phyloP scores from a whole-genome alignment of 2,888 invertebrate species.

The Parochlus steinenii region DNA sequence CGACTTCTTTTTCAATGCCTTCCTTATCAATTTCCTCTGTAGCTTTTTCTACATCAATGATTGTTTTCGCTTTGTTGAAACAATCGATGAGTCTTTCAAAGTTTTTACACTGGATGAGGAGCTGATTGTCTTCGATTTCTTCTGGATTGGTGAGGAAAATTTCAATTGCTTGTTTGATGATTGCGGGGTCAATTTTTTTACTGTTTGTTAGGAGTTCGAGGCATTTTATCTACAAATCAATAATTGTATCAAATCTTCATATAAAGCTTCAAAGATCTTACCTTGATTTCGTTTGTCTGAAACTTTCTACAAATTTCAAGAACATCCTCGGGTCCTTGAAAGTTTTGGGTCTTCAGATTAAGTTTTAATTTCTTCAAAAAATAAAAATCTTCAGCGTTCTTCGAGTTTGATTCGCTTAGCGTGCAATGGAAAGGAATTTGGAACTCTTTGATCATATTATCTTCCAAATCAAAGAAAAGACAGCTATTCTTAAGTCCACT shows the following conservation, averaged over 20 bases:
- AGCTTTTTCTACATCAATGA: conserved; percentile 12
- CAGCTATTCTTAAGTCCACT: conserved; percentile 40
- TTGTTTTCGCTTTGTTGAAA: not conserved
- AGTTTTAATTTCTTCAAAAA: conserved; percentile 59
- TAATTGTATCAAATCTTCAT: too few relatives aligned
- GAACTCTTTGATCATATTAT: conserved; percentile 67
- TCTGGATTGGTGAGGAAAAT: conserved; percentile 26
- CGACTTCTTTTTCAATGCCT: conserved; percentile 21
- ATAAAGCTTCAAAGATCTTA: too few relatives aligned
- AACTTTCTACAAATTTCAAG: conserved; percentile 41
- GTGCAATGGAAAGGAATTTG: conserved; percentile 83
- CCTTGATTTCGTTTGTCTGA: conserved; percentile 51
- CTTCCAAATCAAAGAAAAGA: conserved; percentile 59
- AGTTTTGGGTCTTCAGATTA: conserved; percentile 40
- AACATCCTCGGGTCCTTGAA: conserved; percentile 34
- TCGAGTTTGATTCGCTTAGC: conserved; percentile 72
- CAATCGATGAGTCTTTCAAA: conserved; percentile 15
- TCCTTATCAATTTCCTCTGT: conserved; percentile 2
- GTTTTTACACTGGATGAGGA: conserved; percentile 20
- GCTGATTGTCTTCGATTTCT: conserved; percentile 18
- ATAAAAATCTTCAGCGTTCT: conserved; percentile 75
- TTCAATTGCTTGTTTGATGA: conserved; percentile 35
- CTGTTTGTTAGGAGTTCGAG: conserved; percentile 51
- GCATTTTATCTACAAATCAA: too few relatives aligned
- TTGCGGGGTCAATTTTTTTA: conserved; percentile 43